phyloP scores from a whole-genome alignment of 2,888 invertebrate species.

The Saturnia pavonia region DNA sequence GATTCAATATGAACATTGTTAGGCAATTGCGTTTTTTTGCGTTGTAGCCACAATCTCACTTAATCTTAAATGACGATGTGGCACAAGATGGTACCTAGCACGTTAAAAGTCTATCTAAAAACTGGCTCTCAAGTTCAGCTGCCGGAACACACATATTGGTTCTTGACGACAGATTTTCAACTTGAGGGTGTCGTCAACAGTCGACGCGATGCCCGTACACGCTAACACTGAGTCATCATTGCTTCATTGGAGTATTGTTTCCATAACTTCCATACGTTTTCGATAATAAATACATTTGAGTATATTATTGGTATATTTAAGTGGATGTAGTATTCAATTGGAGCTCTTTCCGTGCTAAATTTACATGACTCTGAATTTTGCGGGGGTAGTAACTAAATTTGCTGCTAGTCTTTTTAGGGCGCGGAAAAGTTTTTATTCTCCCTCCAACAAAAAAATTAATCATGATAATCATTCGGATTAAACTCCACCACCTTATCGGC shows the following conservation, averaged over 20 bases:
- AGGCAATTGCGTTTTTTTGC: conserved; percentile 51
- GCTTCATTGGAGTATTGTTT: conserved; percentile 63
- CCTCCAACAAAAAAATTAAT: background rate
- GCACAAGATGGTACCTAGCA: too few species aligned
- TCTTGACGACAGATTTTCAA: too few species aligned
- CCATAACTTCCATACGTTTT: conserved; percentile 54
- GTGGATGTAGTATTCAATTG: background rate
- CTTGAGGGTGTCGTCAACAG: too few species aligned
- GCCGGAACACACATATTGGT: too few species aligned
- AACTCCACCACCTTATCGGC: background rate
- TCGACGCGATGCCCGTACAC: too few species aligned
- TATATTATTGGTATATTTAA: background rate
- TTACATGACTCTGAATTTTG: background rate
- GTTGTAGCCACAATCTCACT: too few species aligned
- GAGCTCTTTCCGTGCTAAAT: background rate
- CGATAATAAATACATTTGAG: background rate
- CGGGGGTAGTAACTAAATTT: background rate
- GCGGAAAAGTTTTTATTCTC: background rate
- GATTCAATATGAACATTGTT: conserved; percentile 56
- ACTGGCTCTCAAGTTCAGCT: too few species aligned
- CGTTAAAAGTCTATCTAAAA: too few species aligned
- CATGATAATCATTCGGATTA: background rate
- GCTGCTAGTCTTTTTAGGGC: background rate
- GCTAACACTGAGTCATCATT: too few species aligned
- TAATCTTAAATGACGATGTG: too few species aligned